Base-by-base conservation (phyloP, 2,888 invertebrate genomes). In the Caenorhabditis wallacei region DNA sequence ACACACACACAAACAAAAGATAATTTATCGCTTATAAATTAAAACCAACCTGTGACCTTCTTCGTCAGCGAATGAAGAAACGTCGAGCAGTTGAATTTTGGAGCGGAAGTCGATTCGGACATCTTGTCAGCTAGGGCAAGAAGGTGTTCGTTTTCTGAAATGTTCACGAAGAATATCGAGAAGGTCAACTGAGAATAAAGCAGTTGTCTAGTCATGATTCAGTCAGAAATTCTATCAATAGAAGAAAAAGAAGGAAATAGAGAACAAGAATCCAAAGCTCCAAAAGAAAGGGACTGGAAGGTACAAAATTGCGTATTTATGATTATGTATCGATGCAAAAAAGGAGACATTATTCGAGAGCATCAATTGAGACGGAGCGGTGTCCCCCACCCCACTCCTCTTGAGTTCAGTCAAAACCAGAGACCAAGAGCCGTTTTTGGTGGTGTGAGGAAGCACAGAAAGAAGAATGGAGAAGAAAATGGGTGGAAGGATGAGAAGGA, bases 341-440 rank as follows among this genome's bases (percentile, higher is more conserved):
- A 22, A 26, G 30, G 35, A 16, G 43, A 48, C 48, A 30, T 8
- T 48, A 22, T 43, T 11, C 2, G 18, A 16, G 51, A 26, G 51
- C 53, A 72, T 63, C 63, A 59, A 51, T 71, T 63, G 51, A 53
- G 7, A 18, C 13, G 8, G 43, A 40, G 24, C 18, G 22, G 37
- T 64, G 35, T 43, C 30, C 46, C 56, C 30, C 30, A 3, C 30
- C 30, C 30, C n/a, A n/a, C n/a, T 74, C 54, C 30, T 5, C 18
- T 54, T 61, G 51, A 35, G 22, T 22, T 71, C 51, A 22, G 35
- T 51, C 37, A n/a, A 74, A 64, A 56, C 53, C 56, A 75, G 48
- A 72, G 54, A 43, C 64, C 30, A 57, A 56, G 48, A 74, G 64
- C 64, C 43, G 20, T 64, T 63, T 72, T 74, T 64, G 56, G 74